Conservation (phyloP, 2,888 invertebrate species). For the Heliconius sara region DNA sequence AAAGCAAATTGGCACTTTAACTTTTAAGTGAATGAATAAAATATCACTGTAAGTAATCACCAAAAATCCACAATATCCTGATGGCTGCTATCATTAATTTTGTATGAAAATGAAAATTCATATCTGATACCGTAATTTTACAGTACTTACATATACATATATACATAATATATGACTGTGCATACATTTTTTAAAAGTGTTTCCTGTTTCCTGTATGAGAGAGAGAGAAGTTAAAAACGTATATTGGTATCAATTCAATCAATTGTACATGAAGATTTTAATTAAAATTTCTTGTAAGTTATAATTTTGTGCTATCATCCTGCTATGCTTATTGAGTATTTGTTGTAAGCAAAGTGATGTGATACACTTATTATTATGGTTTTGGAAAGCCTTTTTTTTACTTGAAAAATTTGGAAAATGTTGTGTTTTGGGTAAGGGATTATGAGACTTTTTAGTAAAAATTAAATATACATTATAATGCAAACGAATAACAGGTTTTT, state of each 20-base stretch:
- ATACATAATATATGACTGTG: neutral
- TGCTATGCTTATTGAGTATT: neutral
- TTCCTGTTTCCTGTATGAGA: slow-evolving; percentile 33
- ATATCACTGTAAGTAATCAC: slow-evolving; percentile 12
- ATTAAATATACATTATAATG: too few species aligned
- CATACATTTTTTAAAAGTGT: slow-evolving; percentile 26
- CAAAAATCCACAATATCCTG: slow-evolving; percentile 13
- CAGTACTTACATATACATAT: slow-evolving; percentile 5
- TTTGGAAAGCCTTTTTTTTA: too few species aligned
- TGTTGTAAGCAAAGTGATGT: neutral
- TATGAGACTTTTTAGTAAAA: too few species aligned
- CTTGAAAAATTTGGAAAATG: too few species aligned
- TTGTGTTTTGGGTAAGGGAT: too few species aligned
- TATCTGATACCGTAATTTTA: slow-evolving; percentile 34
- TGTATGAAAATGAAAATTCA: slow-evolving; percentile 31
- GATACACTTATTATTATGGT: neutral
- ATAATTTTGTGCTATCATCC: neutral
- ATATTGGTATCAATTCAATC: neutral
- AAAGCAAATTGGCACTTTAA: neutral
- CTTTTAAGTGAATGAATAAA: slow-evolving; percentile 13
- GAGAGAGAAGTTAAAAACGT: slow-evolving; percentile 13
- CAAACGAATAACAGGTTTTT: too few species aligned
- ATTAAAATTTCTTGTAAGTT: neutral
- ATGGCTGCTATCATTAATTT: slow-evolving; percentile 14
- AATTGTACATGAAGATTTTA: neutral